Base-by-base conservation (phyloP, 2,888 invertebrate species). In the Chrysina gloriosa region DNA sequence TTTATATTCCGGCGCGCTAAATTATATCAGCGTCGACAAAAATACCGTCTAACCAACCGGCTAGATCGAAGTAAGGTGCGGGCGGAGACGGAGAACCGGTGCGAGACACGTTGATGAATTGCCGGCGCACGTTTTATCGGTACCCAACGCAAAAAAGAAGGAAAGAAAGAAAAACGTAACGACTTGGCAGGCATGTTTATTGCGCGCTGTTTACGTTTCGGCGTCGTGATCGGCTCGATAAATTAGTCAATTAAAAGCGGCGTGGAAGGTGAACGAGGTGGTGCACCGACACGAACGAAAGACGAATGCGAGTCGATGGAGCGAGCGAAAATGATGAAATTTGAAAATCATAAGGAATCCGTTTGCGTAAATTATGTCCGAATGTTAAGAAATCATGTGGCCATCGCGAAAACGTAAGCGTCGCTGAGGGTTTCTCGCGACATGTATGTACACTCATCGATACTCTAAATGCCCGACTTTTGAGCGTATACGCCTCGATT, bases 231-330 rank as follows among this genome's bases (percentile, higher is more conserved):
- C 19, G 27, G 36, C 21, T 36, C 56, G 34, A 56, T 23, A 56
- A 39, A 56, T 56, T 56, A 56, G 39, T 36, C 56, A 56, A 56
- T 56, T 56, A 56, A 48, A 25, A 23, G 23, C n/a, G 25, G 11
- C 25, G 25, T n/a, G n/a, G 36, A 11, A 36, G 36, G 11, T 36
- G 11, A 36, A n/a, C 36, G 36, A 11, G 36, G 36, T n/a, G 9
- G 2, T 36, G 14, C 36, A 25, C 25, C 6, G 25, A 48, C 25
- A n/a, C n/a, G 48, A 11, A 48, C 25, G 48, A 27, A 5, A 11
- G 48, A 25, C 25, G 21, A 48, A 25, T 48, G 25, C 5, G 25
- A 23, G 2, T 11, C 9, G 25, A n/a, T n/a, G n/a, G n/a, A n/a
- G n/a, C n/a, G n/a, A n/a, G n/a, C n/a, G n/a, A n/a, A n/a, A n/a